Evolutionary conservation across 2,113 vertebrate genomes (phyloP).

Genomic region (Madoqua kirkii): DNA sequence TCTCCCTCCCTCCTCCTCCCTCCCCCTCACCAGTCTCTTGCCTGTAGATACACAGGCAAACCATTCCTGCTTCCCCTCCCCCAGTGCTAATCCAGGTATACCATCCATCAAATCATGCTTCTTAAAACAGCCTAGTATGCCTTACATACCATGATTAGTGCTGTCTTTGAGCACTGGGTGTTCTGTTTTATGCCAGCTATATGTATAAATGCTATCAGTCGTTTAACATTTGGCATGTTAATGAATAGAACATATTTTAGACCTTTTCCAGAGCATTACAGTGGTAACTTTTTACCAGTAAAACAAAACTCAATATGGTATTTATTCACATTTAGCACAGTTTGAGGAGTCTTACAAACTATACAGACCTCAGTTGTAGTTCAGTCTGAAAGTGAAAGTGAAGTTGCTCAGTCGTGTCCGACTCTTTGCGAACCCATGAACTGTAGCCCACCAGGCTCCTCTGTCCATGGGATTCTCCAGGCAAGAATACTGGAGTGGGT

Average conservation of each 20-base stretch:
- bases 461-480: too few relatives aligned
- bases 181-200: background rate
- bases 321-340: background rate
- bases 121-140: background rate
- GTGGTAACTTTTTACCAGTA: background rate
- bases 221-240: background rate
- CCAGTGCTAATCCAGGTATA: background rate
- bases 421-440: too few relatives aligned
- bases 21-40: background rate
- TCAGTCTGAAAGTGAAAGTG: background rate
- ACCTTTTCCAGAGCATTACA: constrained; percentile 1
- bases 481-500: too few relatives aligned
- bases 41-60: background rate
- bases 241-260: background rate
- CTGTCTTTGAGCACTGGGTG: background rate
- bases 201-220: background rate
- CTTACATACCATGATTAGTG: background rate
- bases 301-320: background rate
- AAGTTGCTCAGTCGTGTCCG: too few relatives aligned
- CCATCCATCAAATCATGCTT: background rate
- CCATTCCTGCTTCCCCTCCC: background rate
- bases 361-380: background rate
- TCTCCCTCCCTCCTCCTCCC: rapidly evolving
- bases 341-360: background rate
- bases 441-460: too few relatives aligned